Base-by-base conservation (phyloP, 2,888 invertebrate genomes). In the Drosophila neutralis region DNA sequence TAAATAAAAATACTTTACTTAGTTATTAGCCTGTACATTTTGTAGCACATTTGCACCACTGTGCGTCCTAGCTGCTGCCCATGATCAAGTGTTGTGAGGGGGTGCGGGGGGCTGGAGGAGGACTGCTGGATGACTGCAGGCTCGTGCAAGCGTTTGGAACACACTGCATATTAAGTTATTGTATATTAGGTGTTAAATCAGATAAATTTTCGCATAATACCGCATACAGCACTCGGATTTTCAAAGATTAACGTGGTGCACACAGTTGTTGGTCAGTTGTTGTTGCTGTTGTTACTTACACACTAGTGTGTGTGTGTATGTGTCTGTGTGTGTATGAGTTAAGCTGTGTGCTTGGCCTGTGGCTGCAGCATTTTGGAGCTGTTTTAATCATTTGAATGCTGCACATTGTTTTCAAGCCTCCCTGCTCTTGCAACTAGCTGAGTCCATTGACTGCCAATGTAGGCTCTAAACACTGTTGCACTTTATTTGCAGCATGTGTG, bases 101-200 rank as follows among this genome's bases (percentile, higher is more conserved):
- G 36, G 24, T 18, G 27, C 8, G 10, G 15, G 4, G 18, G 18
- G 10, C 48, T 15, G 69, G 54, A 48, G 48, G 48, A 21, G 24
- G 45, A 5, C 80, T 79, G 75, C 76, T 80, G 77, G 78, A 79
- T 81, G 83, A 90, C 89, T 89, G 90, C 79, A 90, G 89, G 81
- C 89, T 83, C 84, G 75, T 83, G 87, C 83, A 82, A 82, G 87
- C 82, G 84, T 64, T 87, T 77, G 88, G 86, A 85, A 74, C 80
- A 80, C 89, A 89, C 80, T 92, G 92, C 92, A 92, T 92, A 93
- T 93, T 92, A 93, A 93, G 92, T 93, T 93, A 93, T 93, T 93
- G 93, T 93, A 93, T 93, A 93, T 93, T 93, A 93, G 93, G 93
- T 93, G 93, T 93, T 93, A 93, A 93, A 93, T 93, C 93, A 93